Base-by-base conservation (phyloP, 2,113 vertebrate species). In the Corythornis cristatus region DNA sequence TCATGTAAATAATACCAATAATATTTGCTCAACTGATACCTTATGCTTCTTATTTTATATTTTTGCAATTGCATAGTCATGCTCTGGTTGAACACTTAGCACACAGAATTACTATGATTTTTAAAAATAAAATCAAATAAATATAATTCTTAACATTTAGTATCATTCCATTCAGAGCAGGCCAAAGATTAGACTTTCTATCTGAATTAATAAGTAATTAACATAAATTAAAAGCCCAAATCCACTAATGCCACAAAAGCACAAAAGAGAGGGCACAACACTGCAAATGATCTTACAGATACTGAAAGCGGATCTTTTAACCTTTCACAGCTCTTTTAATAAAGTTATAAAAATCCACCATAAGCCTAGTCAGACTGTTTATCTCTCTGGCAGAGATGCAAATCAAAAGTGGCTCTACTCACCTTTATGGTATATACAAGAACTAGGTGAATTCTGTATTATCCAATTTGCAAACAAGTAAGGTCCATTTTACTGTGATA, bases 351-450 rank as follows among this genome's bases (percentile, higher is more conserved):
- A 79, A 87, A 65, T 53, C 33, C 29, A 65, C 26, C 28, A 2
- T 31, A 58, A 77, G 22, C 12, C 33, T 62, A 31, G 15, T 78
- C 66, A 60, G 65, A n/a, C 12, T 40, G 25, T 23, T 81, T 9
- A 46, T 26, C 53, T 45, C 33, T 42, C 53, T 66, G 46, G 19
- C 79, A 76, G n/a, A 64, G n/a, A 65, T 54, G 37, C 58, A 88
- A 76, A 85, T 20, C 45, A 11, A 65, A 91, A 77, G 51, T 26
- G 71, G 11, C 8, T 89, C 31, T 85, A 96, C 95, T 96, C 85
- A 96, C 95, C 85, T 21, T 51, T 40, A 3, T 12, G 31, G 22
- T 37, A 29, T 25, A 37, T 5, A 9, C 67, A 76, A 85, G 46
- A 80, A 46, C 67, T 66, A 60, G 2, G 5, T 58, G 21, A 60